Evolutionary conservation across 2,888 invertebrate genomes (phyloP).

Genomic region (Chrysodeixis includens): DNA sequence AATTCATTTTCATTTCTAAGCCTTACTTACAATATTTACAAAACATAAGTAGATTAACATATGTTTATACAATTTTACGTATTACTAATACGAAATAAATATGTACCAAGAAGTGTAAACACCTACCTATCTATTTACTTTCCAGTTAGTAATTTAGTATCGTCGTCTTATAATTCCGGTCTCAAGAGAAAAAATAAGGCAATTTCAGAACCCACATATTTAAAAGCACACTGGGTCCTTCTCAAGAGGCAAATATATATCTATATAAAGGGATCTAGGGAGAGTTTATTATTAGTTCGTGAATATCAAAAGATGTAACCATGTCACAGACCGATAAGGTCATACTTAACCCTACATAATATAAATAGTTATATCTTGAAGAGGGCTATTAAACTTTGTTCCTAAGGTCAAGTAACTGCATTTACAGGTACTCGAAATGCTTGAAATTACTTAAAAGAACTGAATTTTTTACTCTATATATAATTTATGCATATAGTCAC

Average conservation of each 20-base stretch:
- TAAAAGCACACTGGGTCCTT: slow-evolving; percentile 1
- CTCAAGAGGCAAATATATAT: neutral
- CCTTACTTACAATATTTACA: no score
- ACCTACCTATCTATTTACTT: no score
- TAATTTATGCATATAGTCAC: no score
- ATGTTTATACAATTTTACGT: no score
- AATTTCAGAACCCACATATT: slow-evolving; percentile 1
- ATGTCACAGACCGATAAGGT: neutral
- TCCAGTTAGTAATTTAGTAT: neutral
- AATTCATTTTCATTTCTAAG: no score
- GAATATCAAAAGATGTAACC: slow-evolving; percentile 4
- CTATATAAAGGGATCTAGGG: slow-evolving; percentile 3
- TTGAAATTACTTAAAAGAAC: neutral
- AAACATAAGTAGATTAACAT: no score
- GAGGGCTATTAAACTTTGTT: neutral
- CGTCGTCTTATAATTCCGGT: neutral
- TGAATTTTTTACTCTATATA: no score
- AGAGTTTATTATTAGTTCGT: slow-evolving; percentile 3
- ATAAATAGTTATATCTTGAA: neutral
- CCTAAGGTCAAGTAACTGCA: neutral
- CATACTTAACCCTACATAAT: neutral
- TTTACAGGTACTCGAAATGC: neutral
- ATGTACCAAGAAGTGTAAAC: no score
- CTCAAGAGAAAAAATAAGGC: neutral
- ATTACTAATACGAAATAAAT: no score